A percentile compares a stretch with the other conserved stretches of the same genome.
Evolutionary conservation across 2,113 vertebrate genomes (phyloP).

Genomic region (Irena cyanogastra): DNA sequence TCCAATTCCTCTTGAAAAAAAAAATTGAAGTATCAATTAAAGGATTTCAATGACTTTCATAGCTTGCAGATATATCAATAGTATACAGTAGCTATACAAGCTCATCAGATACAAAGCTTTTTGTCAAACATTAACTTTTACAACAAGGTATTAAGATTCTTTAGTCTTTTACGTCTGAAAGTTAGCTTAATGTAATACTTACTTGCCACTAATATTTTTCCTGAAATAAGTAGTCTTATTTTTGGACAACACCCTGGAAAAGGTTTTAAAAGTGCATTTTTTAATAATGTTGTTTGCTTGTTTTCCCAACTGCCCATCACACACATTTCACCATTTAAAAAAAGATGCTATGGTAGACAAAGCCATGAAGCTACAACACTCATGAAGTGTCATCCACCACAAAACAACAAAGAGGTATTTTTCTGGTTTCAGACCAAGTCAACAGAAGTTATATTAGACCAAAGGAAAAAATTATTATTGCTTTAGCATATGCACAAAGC

Average conservation of each 20-base stretch:
- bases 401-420: not conserved
- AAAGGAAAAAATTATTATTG: not conserved
- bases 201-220: not conserved
- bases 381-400: not conserved
- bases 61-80: not conserved
- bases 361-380: not conserved
- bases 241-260: rapidly evolving
- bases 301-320: not conserved
- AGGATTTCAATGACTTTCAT: not conserved
- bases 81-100: not conserved
- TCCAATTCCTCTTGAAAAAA: not conserved
- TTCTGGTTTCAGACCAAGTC: not conserved
- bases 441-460: not conserved
- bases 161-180: not conserved
- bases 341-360: not conserved
- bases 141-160: not conserved
- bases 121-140: not conserved
- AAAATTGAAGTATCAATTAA: not conserved
- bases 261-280: not conserved
- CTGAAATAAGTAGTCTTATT: not conserved
- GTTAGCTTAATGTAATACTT: not conserved
- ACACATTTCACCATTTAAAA: not conserved
- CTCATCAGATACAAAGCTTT: not conserved
- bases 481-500: not conserved
- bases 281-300: not conserved